A percentile compares a stretch with the other conserved stretches of the same genome.
Evolutionary conservation across 2,113 vertebrate species (phyloP).

Genomic region (Labeo rohita): DNA sequence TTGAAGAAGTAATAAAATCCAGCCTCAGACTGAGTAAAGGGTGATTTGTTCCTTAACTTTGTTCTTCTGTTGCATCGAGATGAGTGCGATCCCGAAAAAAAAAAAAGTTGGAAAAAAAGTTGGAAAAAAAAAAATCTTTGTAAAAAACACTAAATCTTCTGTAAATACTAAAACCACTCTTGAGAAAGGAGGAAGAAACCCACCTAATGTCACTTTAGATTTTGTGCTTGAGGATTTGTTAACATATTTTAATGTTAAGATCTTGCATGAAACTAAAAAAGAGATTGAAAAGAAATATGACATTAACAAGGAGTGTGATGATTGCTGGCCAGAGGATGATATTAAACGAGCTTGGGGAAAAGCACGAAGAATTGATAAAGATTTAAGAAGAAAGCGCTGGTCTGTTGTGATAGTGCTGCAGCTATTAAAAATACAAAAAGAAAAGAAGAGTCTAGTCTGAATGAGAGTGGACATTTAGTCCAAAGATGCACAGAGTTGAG

Average conservation of each 20-base stretch:
- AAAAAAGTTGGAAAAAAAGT: too few species aligned
- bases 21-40: too few species aligned
- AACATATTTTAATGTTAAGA: not conserved
- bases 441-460: too few species aligned
- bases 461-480: too few species aligned
- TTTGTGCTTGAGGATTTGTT: not conserved
- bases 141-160: too few species aligned
- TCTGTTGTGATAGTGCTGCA: not conserved
- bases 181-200: not conserved
- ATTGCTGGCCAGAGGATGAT: not conserved
- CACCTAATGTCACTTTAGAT: not conserved
- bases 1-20: too few species aligned
- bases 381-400: too few species aligned
- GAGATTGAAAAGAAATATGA: not conserved
- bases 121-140: too few species aligned
- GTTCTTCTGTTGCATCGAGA: not conserved
- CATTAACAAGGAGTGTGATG: not conserved
- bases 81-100: not conserved
- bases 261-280: not conserved
- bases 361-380: not conserved
- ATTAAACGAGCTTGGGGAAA: not conserved
- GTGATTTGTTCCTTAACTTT: not conserved
- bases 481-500: not conserved
- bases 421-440: not conserved
- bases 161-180: too few species aligned